phyloP scores from a whole-genome alignment of 2,888 invertebrate genomes.

The Trichogramma evanescens region DNA sequence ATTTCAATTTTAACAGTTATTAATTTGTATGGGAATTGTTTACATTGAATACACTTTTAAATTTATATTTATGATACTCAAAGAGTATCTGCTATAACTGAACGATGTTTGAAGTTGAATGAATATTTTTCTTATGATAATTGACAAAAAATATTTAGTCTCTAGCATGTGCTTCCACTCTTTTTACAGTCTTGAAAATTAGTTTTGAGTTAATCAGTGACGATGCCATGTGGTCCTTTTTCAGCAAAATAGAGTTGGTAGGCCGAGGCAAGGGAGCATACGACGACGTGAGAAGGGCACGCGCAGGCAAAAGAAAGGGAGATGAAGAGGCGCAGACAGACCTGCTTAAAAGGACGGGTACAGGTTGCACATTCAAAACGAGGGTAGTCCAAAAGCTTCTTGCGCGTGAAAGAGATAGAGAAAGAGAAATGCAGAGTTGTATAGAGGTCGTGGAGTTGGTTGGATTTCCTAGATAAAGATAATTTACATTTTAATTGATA shows the following conservation, averaged over 20 bases:
- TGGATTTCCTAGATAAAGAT: constrained; percentile 32
- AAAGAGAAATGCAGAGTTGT: constrained; percentile 11
- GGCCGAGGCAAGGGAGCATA: constrained; percentile 7
- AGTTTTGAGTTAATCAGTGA: constrained; percentile 39
- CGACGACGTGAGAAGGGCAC: constrained; percentile 9
- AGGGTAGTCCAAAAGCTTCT: not conserved
- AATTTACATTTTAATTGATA: constrained; percentile 43
- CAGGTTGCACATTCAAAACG: no score
- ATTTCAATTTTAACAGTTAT: no score
- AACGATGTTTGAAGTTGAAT: no score
- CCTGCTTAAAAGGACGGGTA: not conserved
- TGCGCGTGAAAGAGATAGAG: constrained; percentile 5
- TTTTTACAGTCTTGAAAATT: constrained; percentile 33
- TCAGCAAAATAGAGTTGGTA: constrained; percentile 24
- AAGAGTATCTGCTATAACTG: no score
- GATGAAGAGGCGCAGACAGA: not conserved
- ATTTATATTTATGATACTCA: no score
- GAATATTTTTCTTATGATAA: no score
- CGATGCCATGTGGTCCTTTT: constrained; percentile 26
- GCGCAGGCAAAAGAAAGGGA: constrained; percentile 14
- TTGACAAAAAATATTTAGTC: no score
- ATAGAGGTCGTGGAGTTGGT: not conserved
- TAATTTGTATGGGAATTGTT: no score
- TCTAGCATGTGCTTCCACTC: no score
- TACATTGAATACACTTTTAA: no score